These are phyloP conservation scores for Sebastes jordani DNA, from an alignment of 2,797 vertebrate genomes.

Conservation along the genomic window DNA sequence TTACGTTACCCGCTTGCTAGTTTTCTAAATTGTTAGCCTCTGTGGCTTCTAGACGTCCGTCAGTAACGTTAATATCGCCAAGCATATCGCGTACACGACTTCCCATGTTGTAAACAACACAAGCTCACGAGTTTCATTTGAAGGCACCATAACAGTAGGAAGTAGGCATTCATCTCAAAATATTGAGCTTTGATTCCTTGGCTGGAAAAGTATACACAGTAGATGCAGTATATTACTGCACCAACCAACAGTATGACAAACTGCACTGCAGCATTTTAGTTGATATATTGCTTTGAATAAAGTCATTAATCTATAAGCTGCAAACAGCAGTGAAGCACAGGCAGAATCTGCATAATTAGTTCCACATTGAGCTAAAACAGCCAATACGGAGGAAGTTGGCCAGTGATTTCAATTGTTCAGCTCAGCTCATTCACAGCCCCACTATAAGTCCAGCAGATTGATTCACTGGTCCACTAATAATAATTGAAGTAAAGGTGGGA, in stretches of 20 bases:
- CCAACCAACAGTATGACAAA: background rate
- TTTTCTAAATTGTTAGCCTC: no score
- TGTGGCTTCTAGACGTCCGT: no score
- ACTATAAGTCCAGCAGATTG: background rate
- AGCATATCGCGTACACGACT: no score
- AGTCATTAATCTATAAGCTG: slow-evolving; percentile 15
- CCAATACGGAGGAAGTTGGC: background rate
- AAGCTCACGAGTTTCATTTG: no score
- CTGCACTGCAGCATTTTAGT: slow-evolving; percentile 16
- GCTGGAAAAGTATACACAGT: background rate
- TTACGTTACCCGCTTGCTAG: no score
- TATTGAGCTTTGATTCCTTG: background rate
- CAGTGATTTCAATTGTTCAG: slow-evolving; percentile 24
- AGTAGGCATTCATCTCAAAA: background rate
- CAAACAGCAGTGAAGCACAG: slow-evolving; percentile 14
- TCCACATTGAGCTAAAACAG: slow-evolving; percentile 19
- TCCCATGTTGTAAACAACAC: no score
- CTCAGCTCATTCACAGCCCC: slow-evolving; percentile 29
- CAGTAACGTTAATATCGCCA: no score
- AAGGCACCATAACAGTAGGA: background rate
- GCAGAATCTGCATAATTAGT: slow-evolving; percentile 17
- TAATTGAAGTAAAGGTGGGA: slow-evolving; percentile 6
- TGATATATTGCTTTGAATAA: slow-evolving; percentile 16
- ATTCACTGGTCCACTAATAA: slow-evolving; percentile 42
- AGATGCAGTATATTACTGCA: background rate